Evolutionary conservation across 2,888 invertebrate species (phyloP).

Genomic region (Cepaea hortensis): DNA sequence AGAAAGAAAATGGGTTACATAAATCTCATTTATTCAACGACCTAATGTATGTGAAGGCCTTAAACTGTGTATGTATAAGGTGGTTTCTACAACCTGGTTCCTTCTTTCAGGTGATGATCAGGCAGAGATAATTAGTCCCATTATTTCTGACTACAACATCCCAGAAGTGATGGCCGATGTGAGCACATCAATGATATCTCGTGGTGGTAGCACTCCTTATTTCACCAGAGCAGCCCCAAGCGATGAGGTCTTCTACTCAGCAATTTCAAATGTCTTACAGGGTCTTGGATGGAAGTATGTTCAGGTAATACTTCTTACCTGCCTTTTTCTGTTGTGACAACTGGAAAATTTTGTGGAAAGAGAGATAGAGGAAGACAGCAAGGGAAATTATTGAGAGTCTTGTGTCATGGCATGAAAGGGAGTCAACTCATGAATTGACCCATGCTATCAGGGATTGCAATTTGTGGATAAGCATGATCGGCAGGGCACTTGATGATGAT

Average conservation of each 20-base stretch:
- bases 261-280: slow-evolving; percentile 72
- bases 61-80: too few relatives aligned
- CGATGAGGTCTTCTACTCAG: slow-evolving; percentile 60
- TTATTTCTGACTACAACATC: slow-evolving; percentile 78
- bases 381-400: too few relatives aligned
- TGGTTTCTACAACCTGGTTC: background rate
- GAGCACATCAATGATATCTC: slow-evolving; percentile 53
- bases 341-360: too few relatives aligned
- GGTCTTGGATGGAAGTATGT: slow-evolving; percentile 75
- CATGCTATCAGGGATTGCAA: too few relatives aligned
- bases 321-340: background rate
- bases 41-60: too few relatives aligned
- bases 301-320: slow-evolving; percentile 58
- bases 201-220: slow-evolving; percentile 58
- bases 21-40: too few relatives aligned
- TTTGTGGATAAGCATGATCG: too few relatives aligned
- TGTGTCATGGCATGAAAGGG: too few relatives aligned
- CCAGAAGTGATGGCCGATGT: slow-evolving; percentile 76
- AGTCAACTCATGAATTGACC: too few relatives aligned
- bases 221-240: slow-evolving; percentile 65
- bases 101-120: slow-evolving; percentile 18
- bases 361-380: too few relatives aligned
- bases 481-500: too few relatives aligned
- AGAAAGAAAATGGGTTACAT: too few relatives aligned
- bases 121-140: slow-evolving; percentile 51